Base-by-base conservation (phyloP, 2,113 vertebrate genomes). In the Morone saxatilis region DNA sequence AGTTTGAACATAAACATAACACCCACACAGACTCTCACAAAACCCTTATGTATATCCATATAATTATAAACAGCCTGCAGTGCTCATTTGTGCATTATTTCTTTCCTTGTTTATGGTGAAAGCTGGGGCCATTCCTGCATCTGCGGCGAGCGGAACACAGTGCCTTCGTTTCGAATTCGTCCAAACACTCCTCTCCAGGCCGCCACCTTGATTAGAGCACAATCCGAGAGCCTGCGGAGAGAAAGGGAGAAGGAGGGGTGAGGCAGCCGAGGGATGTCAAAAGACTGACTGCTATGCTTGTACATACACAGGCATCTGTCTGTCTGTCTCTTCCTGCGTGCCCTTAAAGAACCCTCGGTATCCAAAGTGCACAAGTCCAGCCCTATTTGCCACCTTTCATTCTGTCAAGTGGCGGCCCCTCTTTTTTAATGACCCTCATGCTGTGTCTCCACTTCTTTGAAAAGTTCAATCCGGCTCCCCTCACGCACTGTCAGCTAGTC, bases 361-460 rank as follows among this genome's bases (percentile, higher is more conserved):
- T 62, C 75, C 69, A 79, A 38, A 74, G 16, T 61, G 71, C 60
- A 67, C 16, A 4, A 79, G 81, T 86, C 79, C 70, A 4, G 56
- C 75, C 53, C 70, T 72, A 20, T 85, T 84, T 68, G 76, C 43
- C 56, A 78, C 70, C 76, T 81, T 87, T 91, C 63, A 71, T 86
- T 83, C 78, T 68, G 53, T 78, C 63, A 78, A 91, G 60, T 81
- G 81, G 71, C 77, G 51, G 43, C 65, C 71, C 67, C 68, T 59
- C 54, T 78, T 80, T 77, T 81, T 93, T 88, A 94, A 91, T 84
- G 88, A 90, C 80, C 61, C 67, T 81, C 81, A 84, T 10, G 12
- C 73, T 86, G 86, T 4, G 72, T n/a, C 54, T 78, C 48, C 60
- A 62, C 72, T 85, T 88, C 81, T 88, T 78, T 89, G 79, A 92